Conservation (phyloP, 2,888 invertebrate species). For the Drosophila nr. fundita region DNA sequence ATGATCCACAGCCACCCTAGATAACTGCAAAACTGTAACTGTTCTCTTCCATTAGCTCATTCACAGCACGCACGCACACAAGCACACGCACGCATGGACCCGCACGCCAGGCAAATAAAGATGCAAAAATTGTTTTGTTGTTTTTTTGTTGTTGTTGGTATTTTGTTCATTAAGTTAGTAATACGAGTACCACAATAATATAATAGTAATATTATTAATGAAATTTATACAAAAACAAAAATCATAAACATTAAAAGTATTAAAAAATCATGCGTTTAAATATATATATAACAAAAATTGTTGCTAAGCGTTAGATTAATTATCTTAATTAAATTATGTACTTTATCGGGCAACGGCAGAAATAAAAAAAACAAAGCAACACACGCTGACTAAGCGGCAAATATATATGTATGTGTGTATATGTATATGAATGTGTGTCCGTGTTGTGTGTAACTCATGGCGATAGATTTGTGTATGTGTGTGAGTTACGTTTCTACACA, state of each 20-base stretch:
- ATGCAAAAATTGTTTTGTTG: constrained; percentile 19
- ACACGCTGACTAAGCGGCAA: constrained; percentile 2
- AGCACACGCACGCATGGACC: constrained; percentile 18
- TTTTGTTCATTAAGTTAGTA: constrained; percentile 44
- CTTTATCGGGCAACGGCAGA: constrained; percentile 44
- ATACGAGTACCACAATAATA: constrained; percentile 53
- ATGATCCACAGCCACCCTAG: not conserved
- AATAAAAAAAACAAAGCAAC: constrained; percentile 1
- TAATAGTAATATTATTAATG: constrained; percentile 47
- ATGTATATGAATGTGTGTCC: constrained; percentile 2
- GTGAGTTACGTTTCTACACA: not conserved
- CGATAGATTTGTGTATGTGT: constrained; percentile 1
- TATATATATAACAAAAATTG: constrained; percentile 30
- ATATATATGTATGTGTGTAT: not conserved
- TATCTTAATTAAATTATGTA: constrained; percentile 43
- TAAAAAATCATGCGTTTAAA: constrained; percentile 62
- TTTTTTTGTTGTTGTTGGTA: constrained; percentile 12
- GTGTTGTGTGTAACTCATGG: not conserved
- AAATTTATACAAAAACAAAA: constrained; percentile 37
- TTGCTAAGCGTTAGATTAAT: constrained; percentile 49
- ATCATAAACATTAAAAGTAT: constrained; percentile 44
- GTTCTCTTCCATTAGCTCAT: constrained; percentile 22
- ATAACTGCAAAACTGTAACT: not conserved
- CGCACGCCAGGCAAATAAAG: constrained; percentile 37
- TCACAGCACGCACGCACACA: constrained; percentile 34